Evolutionary conservation across 2,113 vertebrate genomes (phyloP).

Genomic region (Oceanites oceanicus): DNA sequence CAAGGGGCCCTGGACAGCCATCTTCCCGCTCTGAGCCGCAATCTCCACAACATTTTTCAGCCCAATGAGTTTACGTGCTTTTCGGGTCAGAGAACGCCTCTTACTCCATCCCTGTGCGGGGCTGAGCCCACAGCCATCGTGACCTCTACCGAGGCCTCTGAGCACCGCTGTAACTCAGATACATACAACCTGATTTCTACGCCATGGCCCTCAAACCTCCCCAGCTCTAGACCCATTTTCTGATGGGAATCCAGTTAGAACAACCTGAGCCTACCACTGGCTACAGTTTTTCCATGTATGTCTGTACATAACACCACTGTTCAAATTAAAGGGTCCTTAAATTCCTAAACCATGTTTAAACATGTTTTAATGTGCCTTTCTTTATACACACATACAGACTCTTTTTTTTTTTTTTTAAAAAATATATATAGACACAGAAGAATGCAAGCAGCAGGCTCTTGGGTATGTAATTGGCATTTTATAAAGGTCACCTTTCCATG

Average conservation of each 20-base stretch:
- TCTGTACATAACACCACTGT: not conserved
- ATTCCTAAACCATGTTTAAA: not conserved
- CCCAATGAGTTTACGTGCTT: not conserved
- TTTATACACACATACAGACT: not conserved
- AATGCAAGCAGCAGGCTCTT: not conserved
- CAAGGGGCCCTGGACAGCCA: not conserved
- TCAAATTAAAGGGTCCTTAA: not conserved
- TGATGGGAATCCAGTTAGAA: not conserved
- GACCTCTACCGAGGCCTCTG: not conserved
- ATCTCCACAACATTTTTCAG: not conserved
- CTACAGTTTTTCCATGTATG: not conserved
- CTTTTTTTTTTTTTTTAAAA: not conserved
- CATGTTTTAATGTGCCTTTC: not conserved
- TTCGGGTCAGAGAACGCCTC: not conserved
- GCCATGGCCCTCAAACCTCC: not conserved
- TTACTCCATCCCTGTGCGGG: not conserved
- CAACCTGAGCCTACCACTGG: not conserved
- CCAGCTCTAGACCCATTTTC: not conserved
- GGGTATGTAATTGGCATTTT: conserved; percentile 35
- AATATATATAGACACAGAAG: not conserved
- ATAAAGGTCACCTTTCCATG: conserved; percentile 53
- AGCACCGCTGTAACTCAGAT: not conserved
- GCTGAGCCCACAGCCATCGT: rapidly evolving
- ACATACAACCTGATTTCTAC: not conserved
- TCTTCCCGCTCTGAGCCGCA: not conserved